Conservation (phyloP, 2,113 vertebrate species). For the Pomatostomus ruficeps region DNA sequence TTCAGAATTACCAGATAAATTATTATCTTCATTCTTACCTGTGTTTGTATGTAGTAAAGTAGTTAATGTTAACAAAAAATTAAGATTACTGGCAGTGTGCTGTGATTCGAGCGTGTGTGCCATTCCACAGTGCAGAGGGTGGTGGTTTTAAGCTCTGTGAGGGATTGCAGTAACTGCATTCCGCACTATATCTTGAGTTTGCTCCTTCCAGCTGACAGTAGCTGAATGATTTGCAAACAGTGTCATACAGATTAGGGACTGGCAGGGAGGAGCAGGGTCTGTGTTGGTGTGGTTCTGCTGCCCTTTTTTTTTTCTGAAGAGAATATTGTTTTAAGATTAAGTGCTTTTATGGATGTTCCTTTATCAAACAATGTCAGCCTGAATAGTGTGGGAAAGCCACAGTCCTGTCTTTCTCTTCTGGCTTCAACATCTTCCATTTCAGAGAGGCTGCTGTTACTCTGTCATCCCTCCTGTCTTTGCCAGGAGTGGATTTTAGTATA, state of each 20-base stretch:
- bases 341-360: not conserved
- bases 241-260: not conserved
- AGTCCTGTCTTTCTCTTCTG: not conserved
- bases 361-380: not conserved
- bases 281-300: not conserved
- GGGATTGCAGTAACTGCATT: not conserved
- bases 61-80: not conserved
- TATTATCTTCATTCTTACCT: not conserved
- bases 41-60: not conserved
- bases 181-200: not conserved
- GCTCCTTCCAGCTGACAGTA: not conserved
- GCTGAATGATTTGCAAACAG: not conserved
- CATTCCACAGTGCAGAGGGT: not conserved
- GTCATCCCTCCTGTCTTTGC: not conserved
- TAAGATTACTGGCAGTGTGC: not conserved
- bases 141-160: not conserved
- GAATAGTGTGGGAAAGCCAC: not conserved
- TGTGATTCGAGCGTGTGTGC: not conserved
- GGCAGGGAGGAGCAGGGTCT: not conserved
- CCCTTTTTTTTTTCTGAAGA: not conserved
- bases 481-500: not conserved
- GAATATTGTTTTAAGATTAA: not conserved
- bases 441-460: not conserved
- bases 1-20: not conserved
- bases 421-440: not conserved